A percentile compares a stretch with the other conserved stretches of the same genome.
These are phyloP conservation scores for Periphyllus acericola DNA, from an alignment of 2,888 invertebrate genomes.

Conservation along the genomic window DNA sequence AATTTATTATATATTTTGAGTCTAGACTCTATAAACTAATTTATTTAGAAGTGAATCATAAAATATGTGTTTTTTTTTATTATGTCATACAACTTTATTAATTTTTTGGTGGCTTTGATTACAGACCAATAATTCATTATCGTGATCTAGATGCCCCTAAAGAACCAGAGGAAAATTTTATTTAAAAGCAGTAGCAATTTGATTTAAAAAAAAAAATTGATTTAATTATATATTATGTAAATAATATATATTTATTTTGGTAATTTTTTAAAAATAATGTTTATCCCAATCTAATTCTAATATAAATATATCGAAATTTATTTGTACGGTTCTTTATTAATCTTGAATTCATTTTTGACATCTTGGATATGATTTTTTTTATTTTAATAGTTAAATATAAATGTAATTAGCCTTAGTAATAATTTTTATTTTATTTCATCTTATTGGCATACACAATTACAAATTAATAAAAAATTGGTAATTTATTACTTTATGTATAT, in stretches of 20 bases:
- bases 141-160: conserved; percentile 92
- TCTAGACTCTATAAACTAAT: not conserved
- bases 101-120: conserved; percentile 75
- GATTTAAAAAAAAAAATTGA: not conserved
- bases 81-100: not conserved
- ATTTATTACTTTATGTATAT: not conserved
- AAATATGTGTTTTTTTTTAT: not conserved
- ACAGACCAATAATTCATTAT: conserved; percentile 90
- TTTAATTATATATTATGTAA: conserved; percentile 8
- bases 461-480: not conserved
- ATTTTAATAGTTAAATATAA: conserved; percentile 25
- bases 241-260: conserved; percentile 14
- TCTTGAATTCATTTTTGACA: not conserved
- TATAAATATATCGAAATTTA: not conserved
- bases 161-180: conserved; percentile 79
- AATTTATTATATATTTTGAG: not conserved
- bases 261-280: conserved; percentile 12
- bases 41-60: not conserved
- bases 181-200: conserved; percentile 23
- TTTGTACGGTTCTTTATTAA: conserved; percentile 23
- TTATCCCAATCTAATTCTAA: conserved; percentile 13
- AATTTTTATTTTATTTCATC: not conserved
- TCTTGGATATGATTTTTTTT: conserved; percentile 23
- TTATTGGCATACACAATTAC: conserved; percentile 8
- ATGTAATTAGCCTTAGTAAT: not conserved